A percentile compares a stretch with the other conserved stretches of the same genome.
These are phyloP conservation scores for Anarrhichthys ocellatus DNA, from an alignment of 2,113 vertebrate species.

Conservation along the genomic window DNA sequence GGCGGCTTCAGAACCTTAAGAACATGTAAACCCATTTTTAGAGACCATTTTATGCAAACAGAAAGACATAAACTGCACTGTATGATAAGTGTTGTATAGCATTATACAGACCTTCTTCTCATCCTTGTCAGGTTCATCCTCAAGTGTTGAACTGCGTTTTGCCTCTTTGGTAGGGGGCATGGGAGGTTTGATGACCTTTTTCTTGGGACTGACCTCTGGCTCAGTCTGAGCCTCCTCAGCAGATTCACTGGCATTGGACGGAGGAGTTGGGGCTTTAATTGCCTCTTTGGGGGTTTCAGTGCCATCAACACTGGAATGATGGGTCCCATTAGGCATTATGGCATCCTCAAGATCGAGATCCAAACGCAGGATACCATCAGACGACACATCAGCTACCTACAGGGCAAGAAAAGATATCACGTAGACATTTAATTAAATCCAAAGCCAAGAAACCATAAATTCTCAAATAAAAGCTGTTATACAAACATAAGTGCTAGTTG, in stretches of 20 bases:
- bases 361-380: slow-evolving; percentile 88
- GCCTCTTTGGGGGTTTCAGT: slow-evolving; percentile 31
- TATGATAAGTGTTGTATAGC: neutral
- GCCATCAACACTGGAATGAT: slow-evolving; percentile 51
- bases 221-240: slow-evolving; percentile 35
- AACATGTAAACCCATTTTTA: slow-evolving; percentile 8
- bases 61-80: neutral
- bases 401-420: neutral
- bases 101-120: slow-evolving; percentile 66
- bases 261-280: slow-evolving; percentile 76
- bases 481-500: neutral
- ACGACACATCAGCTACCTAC: slow-evolving; percentile 88
- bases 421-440: neutral
- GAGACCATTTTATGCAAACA: neutral
- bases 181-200: slow-evolving; percentile 83
- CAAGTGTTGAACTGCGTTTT: slow-evolving; percentile 48
- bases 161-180: slow-evolving; percentile 71
- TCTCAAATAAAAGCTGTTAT: neutral
- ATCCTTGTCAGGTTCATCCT: slow-evolving; percentile 58
- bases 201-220: slow-evolving; percentile 59
- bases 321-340: slow-evolving; percentile 76
- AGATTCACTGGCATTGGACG: slow-evolving; percentile 32
- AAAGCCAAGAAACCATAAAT: neutral
- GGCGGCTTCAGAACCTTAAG: slow-evolving; percentile 69
- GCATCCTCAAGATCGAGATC: slow-evolving; percentile 87